These are phyloP conservation scores for Cephus rjabovi DNA, from an alignment of 2,888 invertebrate species.

Conservation along the genomic window DNA sequence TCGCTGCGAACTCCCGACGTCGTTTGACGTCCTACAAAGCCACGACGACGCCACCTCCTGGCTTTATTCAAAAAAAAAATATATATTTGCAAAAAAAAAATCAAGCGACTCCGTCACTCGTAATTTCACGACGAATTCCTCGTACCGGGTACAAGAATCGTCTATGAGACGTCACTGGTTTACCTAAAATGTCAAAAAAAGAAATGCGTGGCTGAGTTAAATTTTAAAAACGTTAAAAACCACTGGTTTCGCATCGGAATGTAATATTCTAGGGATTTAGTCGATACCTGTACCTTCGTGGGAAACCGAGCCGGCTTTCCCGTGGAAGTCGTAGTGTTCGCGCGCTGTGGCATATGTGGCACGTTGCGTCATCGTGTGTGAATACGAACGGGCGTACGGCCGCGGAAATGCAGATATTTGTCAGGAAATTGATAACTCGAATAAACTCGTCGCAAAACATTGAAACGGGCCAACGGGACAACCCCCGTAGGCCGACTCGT, in stretches of 20 bases:
- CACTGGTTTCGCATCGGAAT: slow-evolving; percentile 30
- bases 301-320: slow-evolving; percentile 27
- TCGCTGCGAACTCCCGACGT: neutral
- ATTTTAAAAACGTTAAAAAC: neutral
- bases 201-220: neutral
- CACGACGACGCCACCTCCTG: neutral
- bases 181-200: neutral
- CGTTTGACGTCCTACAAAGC: neutral
- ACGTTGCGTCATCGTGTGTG: neutral
- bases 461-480: slow-evolving; percentile 40
- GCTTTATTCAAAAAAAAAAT: neutral
- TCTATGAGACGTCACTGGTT: neutral
- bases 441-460: slow-evolving; percentile 62
- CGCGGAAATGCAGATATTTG: slow-evolving; percentile 62
- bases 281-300: slow-evolving; percentile 34
- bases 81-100: neutral
- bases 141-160: neutral
- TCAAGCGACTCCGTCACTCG: neutral
- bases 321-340: neutral
- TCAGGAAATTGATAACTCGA: slow-evolving; percentile 65
- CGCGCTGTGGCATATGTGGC: neutral
- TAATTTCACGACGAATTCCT: neutral
- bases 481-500: neutral
- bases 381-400: neutral
- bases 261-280: slow-evolving; percentile 42